Evolutionary conservation across 2,797 vertebrate genomes (phyloP).

Genomic region (Siniperca undulata): DNA sequence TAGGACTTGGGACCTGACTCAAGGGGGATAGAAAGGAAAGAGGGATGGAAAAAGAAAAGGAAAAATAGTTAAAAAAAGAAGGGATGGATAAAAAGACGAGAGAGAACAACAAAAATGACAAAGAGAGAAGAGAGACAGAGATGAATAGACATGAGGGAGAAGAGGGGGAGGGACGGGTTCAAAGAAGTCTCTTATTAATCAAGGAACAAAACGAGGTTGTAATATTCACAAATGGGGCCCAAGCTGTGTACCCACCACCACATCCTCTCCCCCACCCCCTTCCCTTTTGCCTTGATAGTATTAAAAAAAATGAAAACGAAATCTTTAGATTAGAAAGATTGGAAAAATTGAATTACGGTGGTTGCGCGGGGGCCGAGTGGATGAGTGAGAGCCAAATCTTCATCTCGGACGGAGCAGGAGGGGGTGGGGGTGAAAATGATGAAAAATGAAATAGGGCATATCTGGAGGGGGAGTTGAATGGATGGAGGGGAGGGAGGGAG

Average conservation of each 20-base stretch:
- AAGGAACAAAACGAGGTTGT: constrained; percentile 70
- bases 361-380: constrained; percentile 58
- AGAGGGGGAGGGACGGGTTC: constrained; percentile 24
- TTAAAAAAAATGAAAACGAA: constrained; percentile 82
- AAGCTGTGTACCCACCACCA: constrained; percentile 19
- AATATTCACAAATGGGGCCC: constrained; percentile 76
- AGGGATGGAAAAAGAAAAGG: constrained; percentile 18
- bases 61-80: not conserved
- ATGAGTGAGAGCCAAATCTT: constrained; percentile 76
- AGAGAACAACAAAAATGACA: not conserved
- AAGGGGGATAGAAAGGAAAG: constrained; percentile 53
- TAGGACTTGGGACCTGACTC: constrained; percentile 66
- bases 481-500: constrained; percentile 22
- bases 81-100: not conserved
- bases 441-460: constrained; percentile 70
- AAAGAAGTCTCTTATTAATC: constrained; percentile 73
- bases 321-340: constrained; percentile 85
- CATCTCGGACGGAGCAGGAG: constrained; percentile 60
- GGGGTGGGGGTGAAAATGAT: constrained; percentile 59
- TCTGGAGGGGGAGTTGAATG: constrained; percentile 22
- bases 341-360: constrained; percentile 82
- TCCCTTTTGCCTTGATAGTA: constrained; percentile 69
- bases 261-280: not conserved
- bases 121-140: constrained; percentile 11
- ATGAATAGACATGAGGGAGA: constrained; percentile 29